Base-by-base conservation (phyloP, 2,113 vertebrate species). In the Prochilodus magdalenae region DNA sequence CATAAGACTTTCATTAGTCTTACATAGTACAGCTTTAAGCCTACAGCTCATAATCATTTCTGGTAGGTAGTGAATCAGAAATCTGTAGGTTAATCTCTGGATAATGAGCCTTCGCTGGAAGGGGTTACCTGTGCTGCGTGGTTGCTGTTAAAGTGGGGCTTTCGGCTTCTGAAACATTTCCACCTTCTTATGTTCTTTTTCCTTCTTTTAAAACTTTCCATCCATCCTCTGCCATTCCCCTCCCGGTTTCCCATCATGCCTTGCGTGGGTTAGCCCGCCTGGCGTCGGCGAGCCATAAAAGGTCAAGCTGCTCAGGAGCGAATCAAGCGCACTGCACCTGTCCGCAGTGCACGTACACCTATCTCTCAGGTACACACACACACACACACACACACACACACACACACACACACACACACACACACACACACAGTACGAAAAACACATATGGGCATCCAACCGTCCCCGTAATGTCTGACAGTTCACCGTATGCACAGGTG, bases 221-320 rank as follows among this genome's bases (percentile, higher is more conserved):
- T 73, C 49, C 69, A 24, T 63, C 44, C 73, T 49, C 16, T 71
- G 4, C 26, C 40, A n/a, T 84, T 36, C 59, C 33, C 51, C 75
- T 72, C 70, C 49, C 59, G 7, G 77, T 72, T 70, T 86, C 73
- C 55, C 72, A 70, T 84, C 81, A 71, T 83, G 81, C 81, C 79
- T 84, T 81, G 79, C 33, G 20, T 82, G 83, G 76, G 71, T 84
- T 85, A 88, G 85, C 82, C 55, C 59, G 33, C 73, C 63, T 71
- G 79, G 82, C 72, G 66, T 63, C 75, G 87, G 76, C 85, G 84
- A 85, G 79, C 70, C 72, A 59, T 79, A 30, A 88, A 80, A 84
- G 70, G 75, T 83, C 76, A 29, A 24, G 29, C 2, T 24, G 76
- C 79, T 76, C 24, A 84, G 80, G 73, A 74, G n/a, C 69, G 55